A percentile compares a stretch with the other conserved stretches of the same genome.
These are phyloP conservation scores for Argyrosomus japonicus DNA, from an alignment of 2,113 vertebrate species.

Conservation along the genomic window DNA sequence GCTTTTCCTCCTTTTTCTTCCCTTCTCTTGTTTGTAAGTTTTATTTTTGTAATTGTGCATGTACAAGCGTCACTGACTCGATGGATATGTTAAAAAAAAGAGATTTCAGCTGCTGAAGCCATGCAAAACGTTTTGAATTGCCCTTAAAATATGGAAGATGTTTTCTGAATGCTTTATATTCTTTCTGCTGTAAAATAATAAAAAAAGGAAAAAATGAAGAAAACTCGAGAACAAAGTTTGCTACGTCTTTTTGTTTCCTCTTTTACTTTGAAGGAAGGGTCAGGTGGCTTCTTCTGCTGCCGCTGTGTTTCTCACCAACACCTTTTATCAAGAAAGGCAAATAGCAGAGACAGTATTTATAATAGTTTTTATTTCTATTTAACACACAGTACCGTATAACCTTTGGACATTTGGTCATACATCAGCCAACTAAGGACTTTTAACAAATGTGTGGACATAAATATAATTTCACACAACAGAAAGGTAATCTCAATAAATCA, in stretches of 20 bases:
- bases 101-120: conserved; percentile 99
- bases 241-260: conserved; percentile 65
- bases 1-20: conserved; percentile 72
- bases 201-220: conserved; percentile 93
- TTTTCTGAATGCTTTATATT: conserved; percentile 99
- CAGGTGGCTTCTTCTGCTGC: not conserved
- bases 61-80: conserved; percentile 99
- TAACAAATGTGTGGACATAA: conserved; percentile 19
- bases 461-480: conserved; percentile 32
- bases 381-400: conserved; percentile 18
- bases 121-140: conserved; percentile 99
- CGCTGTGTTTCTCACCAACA: not conserved
- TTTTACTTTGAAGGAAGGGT: conserved; percentile 8
- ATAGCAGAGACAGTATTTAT: not conserved
- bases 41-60: conserved; percentile 99
- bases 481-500: conserved; percentile 31
- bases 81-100: conserved; percentile 94
- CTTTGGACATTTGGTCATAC: conserved; percentile 29
- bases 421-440: conserved; percentile 23
- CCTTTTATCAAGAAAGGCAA: conserved; percentile 26
- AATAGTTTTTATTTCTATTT: conserved; percentile 64
- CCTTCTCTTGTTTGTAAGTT: conserved; percentile 94
- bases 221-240: conserved; percentile 83
- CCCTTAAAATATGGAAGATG: conserved; percentile 99
- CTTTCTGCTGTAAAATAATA: conserved; percentile 99